These are phyloP conservation scores for Philereme vetulata DNA, from an alignment of 2,888 invertebrate genomes.

Conservation along the genomic window DNA sequence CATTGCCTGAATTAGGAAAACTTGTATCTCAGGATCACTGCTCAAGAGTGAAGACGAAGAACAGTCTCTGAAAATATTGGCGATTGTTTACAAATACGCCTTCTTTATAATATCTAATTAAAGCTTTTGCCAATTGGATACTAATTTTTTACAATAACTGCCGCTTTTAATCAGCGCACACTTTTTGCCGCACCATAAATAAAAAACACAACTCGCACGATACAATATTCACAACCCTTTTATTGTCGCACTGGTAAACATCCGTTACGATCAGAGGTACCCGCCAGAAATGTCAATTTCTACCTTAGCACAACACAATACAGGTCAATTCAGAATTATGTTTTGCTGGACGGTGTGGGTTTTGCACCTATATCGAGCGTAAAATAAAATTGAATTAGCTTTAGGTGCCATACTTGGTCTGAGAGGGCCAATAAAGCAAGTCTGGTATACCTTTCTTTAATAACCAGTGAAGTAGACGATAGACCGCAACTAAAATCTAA, in stretches of 20 bases:
- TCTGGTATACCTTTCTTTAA: too few relatives aligned
- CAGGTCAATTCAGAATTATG: constrained; percentile 14
- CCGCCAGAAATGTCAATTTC: constrained; percentile 11
- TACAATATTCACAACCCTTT: constrained; percentile 38
- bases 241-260: constrained; percentile 35
- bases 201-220: constrained; percentile 34
- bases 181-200: constrained; percentile 33
- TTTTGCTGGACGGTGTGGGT: not conserved
- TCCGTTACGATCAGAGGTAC: constrained; percentile 25
- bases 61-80: too few relatives aligned
- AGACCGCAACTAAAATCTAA: too few relatives aligned
- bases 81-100: too few relatives aligned
- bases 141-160: constrained; percentile 16
- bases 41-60: too few relatives aligned
- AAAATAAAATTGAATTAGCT: constrained; percentile 36
- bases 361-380: constrained; percentile 16
- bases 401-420: constrained; percentile 11
- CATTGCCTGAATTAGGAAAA: too few relatives aligned
- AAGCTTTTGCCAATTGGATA: not conserved
- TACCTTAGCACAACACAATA: constrained; percentile 11
- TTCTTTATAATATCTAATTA: not conserved
- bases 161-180: constrained; percentile 31
- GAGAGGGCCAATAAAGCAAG: too few relatives aligned
- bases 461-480: too few relatives aligned
- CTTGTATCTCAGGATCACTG: too few relatives aligned